phyloP scores from a whole-genome alignment of 1,140 invertebrate species.

The Arion vulgaris region DNA sequence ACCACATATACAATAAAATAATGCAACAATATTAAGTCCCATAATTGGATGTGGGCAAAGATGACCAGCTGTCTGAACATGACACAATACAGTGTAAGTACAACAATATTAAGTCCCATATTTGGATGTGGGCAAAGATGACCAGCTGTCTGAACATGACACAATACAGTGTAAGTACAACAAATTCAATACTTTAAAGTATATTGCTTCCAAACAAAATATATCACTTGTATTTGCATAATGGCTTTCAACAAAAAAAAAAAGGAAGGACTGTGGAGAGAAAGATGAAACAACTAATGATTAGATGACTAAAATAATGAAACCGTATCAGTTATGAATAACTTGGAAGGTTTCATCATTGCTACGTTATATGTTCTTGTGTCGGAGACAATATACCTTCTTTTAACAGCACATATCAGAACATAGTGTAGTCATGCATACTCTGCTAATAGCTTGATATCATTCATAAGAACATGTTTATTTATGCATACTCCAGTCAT shows the following conservation, averaged over 20 bases:
- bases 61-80: not conserved
- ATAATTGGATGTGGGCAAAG: not conserved
- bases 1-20: no score
- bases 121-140: not conserved
- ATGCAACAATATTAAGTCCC: no score
- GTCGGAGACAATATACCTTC: no score
- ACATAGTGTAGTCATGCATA: no score
- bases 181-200: slow-evolving; percentile 26
- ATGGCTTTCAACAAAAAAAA: slow-evolving; percentile 30
- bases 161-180: slow-evolving; percentile 19
- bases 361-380: not conserved
- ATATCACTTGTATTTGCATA: slow-evolving; percentile 35
- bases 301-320: no score
- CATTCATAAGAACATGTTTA: no score
- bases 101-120: no score
- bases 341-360: not conserved
- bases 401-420: no score
- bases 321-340: not conserved
- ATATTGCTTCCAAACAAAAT: slow-evolving; percentile 36
- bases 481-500: no score
- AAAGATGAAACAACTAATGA: not conserved
- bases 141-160: not conserved
- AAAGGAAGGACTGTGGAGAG: not conserved
- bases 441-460: no score
- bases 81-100: not conserved